phyloP scores from a whole-genome alignment of 2,797 vertebrate species.

The Peromyscus aztecus region DNA sequence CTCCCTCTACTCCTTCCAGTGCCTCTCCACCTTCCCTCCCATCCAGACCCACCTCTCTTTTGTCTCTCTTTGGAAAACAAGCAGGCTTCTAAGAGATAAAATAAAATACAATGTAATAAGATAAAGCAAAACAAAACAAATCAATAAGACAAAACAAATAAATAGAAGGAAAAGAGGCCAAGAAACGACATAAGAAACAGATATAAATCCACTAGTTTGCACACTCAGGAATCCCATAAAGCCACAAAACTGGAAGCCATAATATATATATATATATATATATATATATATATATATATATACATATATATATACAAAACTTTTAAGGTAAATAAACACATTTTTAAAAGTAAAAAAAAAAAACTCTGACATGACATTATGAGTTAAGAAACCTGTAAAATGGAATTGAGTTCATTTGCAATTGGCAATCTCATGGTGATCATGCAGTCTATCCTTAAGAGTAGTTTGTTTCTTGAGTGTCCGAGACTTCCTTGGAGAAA shows the following conservation, averaged over 20 bases:
- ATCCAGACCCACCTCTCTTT: not conserved
- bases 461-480: not conserved
- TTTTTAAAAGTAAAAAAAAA: not conserved
- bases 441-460: not conserved
- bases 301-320: too few relatives aligned
- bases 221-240: not conserved
- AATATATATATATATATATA: not conserved
- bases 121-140: not conserved
- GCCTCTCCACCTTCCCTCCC: not conserved
- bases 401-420: not conserved
- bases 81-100: not conserved
- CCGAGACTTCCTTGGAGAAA: not conserved
- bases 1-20: not conserved
- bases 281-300: too few relatives aligned
- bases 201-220: not conserved
- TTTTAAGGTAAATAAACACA: not conserved
- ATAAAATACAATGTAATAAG: not conserved
- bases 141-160: not conserved
- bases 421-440: not conserved
- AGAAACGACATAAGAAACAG: not conserved
- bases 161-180: not conserved
- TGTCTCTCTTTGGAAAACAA: not conserved
- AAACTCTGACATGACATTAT: not conserved
- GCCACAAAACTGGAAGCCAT: not conserved
- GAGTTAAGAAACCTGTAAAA: not conserved